phyloP scores from a whole-genome alignment of 2,888 invertebrate species.

The Apantesis nais region DNA sequence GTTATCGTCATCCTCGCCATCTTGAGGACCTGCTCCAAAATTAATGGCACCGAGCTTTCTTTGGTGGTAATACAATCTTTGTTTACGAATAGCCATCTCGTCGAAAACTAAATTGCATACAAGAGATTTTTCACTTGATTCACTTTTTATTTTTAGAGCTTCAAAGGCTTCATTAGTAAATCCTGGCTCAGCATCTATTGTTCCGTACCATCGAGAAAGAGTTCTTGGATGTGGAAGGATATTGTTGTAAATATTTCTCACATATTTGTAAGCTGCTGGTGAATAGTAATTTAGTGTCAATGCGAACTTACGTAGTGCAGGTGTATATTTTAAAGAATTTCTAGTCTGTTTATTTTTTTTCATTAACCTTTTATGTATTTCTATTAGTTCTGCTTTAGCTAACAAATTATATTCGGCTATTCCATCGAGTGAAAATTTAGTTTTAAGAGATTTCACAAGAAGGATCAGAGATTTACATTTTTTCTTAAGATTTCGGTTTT shows the following conservation, averaged over 20 bases:
- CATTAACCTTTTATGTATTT: no score
- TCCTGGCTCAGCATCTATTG: slow-evolving; percentile 23
- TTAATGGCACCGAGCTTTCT: slow-evolving; percentile 6
- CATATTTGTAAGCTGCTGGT: slow-evolving; percentile 25
- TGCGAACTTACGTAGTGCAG: slow-evolving; percentile 3
- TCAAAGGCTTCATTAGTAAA: slow-evolving; percentile 26
- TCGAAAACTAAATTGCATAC: slow-evolving; percentile 31
- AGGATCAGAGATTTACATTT: no score
- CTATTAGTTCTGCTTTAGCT: no score
- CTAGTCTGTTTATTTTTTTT: no score
- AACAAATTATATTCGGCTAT: no score
- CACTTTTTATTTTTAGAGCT: slow-evolving; percentile 14
- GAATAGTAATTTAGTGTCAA: slow-evolving; percentile 30
- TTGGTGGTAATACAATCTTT: slow-evolving; percentile 18
- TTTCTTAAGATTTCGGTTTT: no score
- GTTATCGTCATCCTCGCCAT: neutral
- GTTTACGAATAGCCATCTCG: slow-evolving; percentile 31
- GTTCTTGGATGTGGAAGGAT: slow-evolving; percentile 25
- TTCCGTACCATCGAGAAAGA: slow-evolving; percentile 24
- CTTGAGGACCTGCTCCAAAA: slow-evolving; percentile 2
- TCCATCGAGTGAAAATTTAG: no score
- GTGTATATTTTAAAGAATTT: no score
- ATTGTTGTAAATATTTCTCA: slow-evolving; percentile 24
- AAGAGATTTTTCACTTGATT: slow-evolving; percentile 8
- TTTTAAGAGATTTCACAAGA: no score